Evolutionary conservation across 2,113 vertebrate species (phyloP).

Genomic region (Laticauda colubrina): DNA sequence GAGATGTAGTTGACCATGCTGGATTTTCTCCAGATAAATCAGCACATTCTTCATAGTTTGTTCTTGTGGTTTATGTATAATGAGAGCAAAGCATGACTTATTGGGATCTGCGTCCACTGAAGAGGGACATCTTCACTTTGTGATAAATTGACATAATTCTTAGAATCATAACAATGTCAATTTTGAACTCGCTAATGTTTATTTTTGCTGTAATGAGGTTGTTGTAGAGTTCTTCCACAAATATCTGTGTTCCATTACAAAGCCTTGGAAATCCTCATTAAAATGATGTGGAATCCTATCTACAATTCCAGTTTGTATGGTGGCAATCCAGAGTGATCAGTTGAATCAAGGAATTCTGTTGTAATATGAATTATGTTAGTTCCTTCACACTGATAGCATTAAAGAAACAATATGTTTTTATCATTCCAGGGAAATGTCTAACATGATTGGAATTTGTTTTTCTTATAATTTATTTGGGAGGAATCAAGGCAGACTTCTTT

Average conservation of each 20-base stretch:
- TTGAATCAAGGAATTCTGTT: neutral
- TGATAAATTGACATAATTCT: neutral
- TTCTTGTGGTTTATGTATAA: neutral
- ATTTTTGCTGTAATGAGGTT: neutral
- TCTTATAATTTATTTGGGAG: neutral
- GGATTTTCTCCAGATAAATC: neutral
- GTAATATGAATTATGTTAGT: neutral
- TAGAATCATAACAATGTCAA: neutral
- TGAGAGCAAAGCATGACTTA: neutral
- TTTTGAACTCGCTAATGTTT: neutral
- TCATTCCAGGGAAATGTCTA: neutral
- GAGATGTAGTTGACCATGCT: neutral
- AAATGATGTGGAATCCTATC: neutral
- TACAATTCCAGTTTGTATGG: neutral
- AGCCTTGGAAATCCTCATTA: neutral
- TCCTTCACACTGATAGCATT: neutral
- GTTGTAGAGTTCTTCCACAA: neutral
- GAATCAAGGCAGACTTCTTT: neutral
- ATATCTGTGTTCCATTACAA: neutral
- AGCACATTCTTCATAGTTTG: neutral
- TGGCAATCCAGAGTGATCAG: neutral
- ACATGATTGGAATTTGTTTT: neutral
- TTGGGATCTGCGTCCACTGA: neutral
- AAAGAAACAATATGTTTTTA: neutral
- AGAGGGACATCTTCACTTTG: neutral